Percentiles rank a stretch among this genome's conserved stretches.
Evolutionary conservation across 2,113 vertebrate genomes (phyloP).

Genomic region (Indicator indicator): DNA sequence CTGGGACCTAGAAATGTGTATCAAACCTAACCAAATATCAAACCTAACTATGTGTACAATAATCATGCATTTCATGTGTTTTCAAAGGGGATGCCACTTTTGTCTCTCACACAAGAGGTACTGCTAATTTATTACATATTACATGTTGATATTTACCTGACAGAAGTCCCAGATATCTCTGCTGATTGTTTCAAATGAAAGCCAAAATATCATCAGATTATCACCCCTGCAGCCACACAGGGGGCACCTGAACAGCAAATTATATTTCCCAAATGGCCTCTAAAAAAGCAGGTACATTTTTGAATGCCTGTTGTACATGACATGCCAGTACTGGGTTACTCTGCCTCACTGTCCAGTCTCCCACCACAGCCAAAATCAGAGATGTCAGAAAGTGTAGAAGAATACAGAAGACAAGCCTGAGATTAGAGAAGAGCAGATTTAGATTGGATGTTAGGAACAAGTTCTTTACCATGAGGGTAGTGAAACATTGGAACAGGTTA

Average conservation of each 20-base stretch:
- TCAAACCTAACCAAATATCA: background rate
- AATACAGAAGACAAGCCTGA: background rate
- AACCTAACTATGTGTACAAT: background rate
- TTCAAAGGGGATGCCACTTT: background rate
- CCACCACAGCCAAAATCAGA: background rate
- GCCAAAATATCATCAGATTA: background rate
- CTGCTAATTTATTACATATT: background rate
- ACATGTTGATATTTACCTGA: background rate
- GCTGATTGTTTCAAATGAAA: background rate
- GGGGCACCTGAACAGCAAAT: background rate
- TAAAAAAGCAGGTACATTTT: background rate
- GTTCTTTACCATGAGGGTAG: too few species aligned
- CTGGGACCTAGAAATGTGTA: background rate
- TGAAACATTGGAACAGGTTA: too few species aligned
- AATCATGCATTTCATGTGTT: background rate
- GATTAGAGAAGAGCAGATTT: too few species aligned
- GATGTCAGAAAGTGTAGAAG: background rate
- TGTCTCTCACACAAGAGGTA: background rate
- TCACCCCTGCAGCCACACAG: background rate
- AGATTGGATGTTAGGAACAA: too few species aligned
- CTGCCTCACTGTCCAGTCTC: background rate
- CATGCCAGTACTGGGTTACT: rapidly evolving
- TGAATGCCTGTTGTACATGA: background rate
- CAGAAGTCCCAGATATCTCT: background rate
- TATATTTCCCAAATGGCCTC: background rate